Conservation (phyloP, 2,113 vertebrate genomes). For the Plestiodon gilberti region DNA sequence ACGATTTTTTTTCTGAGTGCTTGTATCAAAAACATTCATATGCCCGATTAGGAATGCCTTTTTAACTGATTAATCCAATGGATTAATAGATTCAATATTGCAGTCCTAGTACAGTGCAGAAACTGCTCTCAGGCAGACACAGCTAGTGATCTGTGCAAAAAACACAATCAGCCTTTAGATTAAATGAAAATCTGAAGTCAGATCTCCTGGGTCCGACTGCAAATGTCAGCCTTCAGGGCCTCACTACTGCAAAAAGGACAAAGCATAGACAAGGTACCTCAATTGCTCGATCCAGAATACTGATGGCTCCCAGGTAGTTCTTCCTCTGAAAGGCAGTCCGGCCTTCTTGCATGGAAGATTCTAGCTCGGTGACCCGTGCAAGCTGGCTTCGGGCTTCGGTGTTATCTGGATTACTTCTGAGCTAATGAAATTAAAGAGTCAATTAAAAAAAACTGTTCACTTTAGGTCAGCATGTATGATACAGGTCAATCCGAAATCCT, state of each 20-base stretch:
- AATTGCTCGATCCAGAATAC: constrained; percentile 76
- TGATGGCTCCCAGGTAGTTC: constrained; percentile 73
- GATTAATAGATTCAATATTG: too few species aligned
- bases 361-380: constrained; percentile 72
- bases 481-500: neutral
- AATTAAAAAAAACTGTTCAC: too few species aligned
- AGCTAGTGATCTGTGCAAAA: neutral
- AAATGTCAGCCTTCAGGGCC: too few species aligned
- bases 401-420: constrained; percentile 74
- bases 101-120: neutral
- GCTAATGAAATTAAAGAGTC: constrained; percentile 54
- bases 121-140: too few species aligned
- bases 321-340: constrained; percentile 70
- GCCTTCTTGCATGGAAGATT: constrained; percentile 75
- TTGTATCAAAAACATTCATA: too few species aligned
- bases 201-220: too few species aligned
- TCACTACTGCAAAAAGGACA: neutral
- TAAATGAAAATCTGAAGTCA: neutral
- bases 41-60: too few species aligned
- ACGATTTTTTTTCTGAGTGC: too few species aligned
- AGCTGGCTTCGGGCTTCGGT: constrained; percentile 79
- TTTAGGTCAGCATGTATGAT: neutral
- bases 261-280: constrained; percentile 68
- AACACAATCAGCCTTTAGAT: neutral
- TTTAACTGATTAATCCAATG: too few species aligned